phyloP scores from a whole-genome alignment of 2,888 invertebrate species.

The Aelia acuminata region DNA sequence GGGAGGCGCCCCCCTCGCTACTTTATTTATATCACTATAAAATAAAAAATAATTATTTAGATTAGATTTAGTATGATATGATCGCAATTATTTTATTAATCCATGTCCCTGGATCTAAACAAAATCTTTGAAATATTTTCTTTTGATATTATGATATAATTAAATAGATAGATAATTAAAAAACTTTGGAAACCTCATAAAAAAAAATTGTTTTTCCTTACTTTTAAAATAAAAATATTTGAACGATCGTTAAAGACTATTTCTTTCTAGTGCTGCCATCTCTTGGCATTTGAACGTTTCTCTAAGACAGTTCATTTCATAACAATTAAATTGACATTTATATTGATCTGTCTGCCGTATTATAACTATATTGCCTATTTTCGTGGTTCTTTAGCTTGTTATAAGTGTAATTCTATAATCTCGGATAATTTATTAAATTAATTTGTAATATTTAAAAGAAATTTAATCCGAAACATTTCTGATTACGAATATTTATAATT shows the following conservation, averaged over 20 bases:
- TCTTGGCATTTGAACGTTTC: not conserved
- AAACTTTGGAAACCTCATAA: too few relatives aligned
- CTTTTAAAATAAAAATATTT: too few relatives aligned
- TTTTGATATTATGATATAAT: too few relatives aligned
- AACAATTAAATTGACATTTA: slow-evolving; percentile 2
- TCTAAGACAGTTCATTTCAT: not conserved
- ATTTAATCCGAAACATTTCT: not conserved
- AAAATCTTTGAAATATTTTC: too few relatives aligned
- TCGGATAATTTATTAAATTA: not conserved
- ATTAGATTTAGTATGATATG: too few relatives aligned
- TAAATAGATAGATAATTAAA: too few relatives aligned
- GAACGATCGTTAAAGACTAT: not conserved
- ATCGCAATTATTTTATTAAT: too few relatives aligned
- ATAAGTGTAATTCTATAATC: not conserved
- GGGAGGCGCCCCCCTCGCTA: too few relatives aligned
- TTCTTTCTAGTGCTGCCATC: not conserved
- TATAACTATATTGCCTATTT: not conserved
- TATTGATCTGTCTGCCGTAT: not conserved
- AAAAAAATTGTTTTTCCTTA: too few relatives aligned
- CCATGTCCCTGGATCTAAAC: too few relatives aligned
- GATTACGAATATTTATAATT: not conserved
- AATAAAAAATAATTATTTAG: too few relatives aligned
- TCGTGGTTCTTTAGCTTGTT: not conserved
- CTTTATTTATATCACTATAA: too few relatives aligned
- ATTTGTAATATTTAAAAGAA: not conserved